Base-by-base conservation (phyloP, 2,797 vertebrate genomes). In the Pangasius mekongensis region DNA sequence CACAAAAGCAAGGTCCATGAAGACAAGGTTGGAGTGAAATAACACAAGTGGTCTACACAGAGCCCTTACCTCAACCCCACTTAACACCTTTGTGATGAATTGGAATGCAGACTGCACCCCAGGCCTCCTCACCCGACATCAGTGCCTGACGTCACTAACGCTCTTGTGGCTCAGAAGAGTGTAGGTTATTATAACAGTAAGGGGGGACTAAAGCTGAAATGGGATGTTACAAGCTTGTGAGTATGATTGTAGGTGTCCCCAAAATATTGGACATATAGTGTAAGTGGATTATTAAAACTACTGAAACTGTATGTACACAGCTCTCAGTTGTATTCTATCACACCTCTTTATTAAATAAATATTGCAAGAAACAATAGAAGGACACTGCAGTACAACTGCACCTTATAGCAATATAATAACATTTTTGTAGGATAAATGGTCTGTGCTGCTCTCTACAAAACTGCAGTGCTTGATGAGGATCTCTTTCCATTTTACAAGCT, bases 401-500 rank as follows among this genome's bases (percentile, higher is more conserved):
- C 47, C 73, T 30, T 54, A 69, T 9, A 33, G n/a, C 30, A 39
- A 69, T 81, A 62, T 67, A 77, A 87, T 76, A 73, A 83, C 69
- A 76, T 73, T 77, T 76, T 84, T 49, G 43, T 33, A 77, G 56
- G 52, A 20, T 74, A 84, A 84, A 84, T 66, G 56, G 8, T 77
- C 67, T 64, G 16, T 60, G 18, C 78, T n/a, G 67, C 24, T 76
- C 22, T 52, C 43, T 20, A 20, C 36, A 83, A 47, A 82, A 52
- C 14, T 43, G 43, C 39, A 7, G 52, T 10, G 2, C 64, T 74
- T 33, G n/a, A 83, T 73, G 64, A 84, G 8, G n/a, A 76, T 52
- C 43, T 54, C 43, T 36, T 84, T 62, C 69, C 69, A 30, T 84
- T 87, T 83, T 86, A 71, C 14, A 71, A 66, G 56, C 58, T 84